Evolutionary conservation across 1,140 invertebrate species (phyloP).

Genomic region (Brevipalpus yothersi): DNA sequence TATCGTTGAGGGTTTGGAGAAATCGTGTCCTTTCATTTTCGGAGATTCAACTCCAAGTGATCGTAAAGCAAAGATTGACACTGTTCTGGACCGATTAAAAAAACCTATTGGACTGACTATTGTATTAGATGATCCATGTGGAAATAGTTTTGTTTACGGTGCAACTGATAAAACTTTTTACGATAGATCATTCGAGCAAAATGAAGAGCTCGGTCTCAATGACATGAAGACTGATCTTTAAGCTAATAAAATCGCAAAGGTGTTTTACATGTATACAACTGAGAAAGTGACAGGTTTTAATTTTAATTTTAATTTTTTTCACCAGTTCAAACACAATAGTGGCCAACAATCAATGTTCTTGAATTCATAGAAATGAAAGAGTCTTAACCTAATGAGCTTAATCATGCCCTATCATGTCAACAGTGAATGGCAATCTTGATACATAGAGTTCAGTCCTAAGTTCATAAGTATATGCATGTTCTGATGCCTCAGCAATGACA

Average conservation of each 20-base stretch:
- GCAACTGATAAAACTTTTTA: slow-evolving; percentile 39
- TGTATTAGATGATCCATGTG: slow-evolving; percentile 79
- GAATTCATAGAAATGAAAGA: no score
- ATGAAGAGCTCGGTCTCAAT: slow-evolving; percentile 43
- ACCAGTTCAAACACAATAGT: no score
- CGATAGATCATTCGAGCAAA: slow-evolving; percentile 63
- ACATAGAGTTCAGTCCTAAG: no score
- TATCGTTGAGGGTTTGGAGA: slow-evolving; percentile 31
- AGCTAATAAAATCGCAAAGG: background rate
- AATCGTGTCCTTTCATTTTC: slow-evolving; percentile 36
- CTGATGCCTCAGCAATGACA: no score
- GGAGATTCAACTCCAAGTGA: slow-evolving; percentile 41
- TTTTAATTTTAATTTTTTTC: no score
- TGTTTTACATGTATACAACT: no score
- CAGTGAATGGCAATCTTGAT: no score
- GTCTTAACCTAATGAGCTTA: no score
- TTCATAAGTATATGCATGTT: no score
- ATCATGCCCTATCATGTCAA: no score
- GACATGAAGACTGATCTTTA: slow-evolving; percentile 87
- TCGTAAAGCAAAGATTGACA: slow-evolving; percentile 25
- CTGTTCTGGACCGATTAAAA: slow-evolving; percentile 41
- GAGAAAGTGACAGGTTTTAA: no score
- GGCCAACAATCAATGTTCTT: no score
- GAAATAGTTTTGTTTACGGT: slow-evolving; percentile 85
- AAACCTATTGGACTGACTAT: slow-evolving; percentile 31